Evolutionary conservation across 2,797 vertebrate genomes (phyloP).

Genomic region (Muraenolepis orangiensis): DNA sequence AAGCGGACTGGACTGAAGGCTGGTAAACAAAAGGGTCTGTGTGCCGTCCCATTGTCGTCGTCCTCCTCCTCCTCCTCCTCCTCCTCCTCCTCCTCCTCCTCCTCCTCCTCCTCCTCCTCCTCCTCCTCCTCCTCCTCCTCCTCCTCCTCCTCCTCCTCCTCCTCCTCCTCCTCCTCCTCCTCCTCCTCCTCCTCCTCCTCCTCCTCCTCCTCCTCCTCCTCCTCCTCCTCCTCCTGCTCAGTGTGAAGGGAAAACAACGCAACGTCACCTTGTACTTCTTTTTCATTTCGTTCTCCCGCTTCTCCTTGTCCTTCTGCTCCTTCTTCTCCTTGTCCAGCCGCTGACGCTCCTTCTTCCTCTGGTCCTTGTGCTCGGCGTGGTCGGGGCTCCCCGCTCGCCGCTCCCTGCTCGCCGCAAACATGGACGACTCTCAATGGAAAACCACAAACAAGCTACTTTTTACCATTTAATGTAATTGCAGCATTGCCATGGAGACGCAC

Average conservation of each 20-base stretch:
- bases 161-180: too few species aligned
- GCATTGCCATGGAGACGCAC: too few species aligned
- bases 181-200: too few species aligned
- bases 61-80: too few species aligned
- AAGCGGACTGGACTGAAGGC: background rate
- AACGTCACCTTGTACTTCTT: constrained; percentile 77
- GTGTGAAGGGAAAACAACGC: background rate
- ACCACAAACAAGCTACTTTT: background rate
- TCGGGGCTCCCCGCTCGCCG: constrained; percentile 59
- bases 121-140: too few species aligned
- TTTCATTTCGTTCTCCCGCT: constrained; percentile 73
- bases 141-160: too few species aligned
- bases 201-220: too few species aligned
- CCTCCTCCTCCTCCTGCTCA: too few species aligned
- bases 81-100: too few species aligned
- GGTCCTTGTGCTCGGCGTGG: constrained; percentile 63
- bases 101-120: too few species aligned
- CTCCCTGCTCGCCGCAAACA: constrained; percentile 31
- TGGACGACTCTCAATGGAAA: background rate
- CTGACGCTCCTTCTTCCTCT: constrained; percentile 73
- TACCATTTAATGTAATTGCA: too few species aligned
- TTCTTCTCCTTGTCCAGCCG: constrained; percentile 74
- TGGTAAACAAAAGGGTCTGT: background rate
- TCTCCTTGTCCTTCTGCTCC: constrained; percentile 72
- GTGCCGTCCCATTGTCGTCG: too few species aligned